Evolutionary conservation across 2,888 invertebrate genomes (phyloP).

Genomic region (Philaethria dido): DNA sequence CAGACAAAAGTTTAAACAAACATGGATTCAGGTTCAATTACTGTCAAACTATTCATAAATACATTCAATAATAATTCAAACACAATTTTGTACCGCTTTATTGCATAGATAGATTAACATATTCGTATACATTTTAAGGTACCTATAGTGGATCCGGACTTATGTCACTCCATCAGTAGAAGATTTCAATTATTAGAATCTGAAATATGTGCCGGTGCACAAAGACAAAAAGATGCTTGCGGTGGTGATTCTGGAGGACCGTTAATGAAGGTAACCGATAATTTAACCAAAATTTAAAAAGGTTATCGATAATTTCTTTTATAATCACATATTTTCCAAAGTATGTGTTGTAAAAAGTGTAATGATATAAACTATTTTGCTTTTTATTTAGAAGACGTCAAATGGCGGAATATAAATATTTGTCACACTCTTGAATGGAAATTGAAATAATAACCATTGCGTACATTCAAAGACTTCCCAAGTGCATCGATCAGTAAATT

Average conservation of each 20-base stretch:
- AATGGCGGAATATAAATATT: constrained; percentile 47
- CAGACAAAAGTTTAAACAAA: too few relatives aligned
- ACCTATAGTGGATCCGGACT: constrained; percentile 58
- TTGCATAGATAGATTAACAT: too few relatives aligned
- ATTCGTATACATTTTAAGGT: constrained; percentile 55
- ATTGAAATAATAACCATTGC: not conserved
- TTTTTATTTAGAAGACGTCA: too few relatives aligned
- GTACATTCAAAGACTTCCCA: not conserved
- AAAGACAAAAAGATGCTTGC: constrained; percentile 83
- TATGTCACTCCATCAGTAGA: constrained; percentile 62
- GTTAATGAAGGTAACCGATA: constrained; percentile 64
- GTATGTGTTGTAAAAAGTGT: too few relatives aligned
- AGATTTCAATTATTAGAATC: constrained; percentile 57
- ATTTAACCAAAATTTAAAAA: too few relatives aligned
- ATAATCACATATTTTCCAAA: too few relatives aligned
- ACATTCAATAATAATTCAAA: too few relatives aligned
- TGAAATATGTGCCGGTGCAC: constrained; percentile 84
- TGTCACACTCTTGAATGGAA: not conserved
- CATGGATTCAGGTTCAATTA: too few relatives aligned
- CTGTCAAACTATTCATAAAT: too few relatives aligned
- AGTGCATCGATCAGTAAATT: not conserved
- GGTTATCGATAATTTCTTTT: too few relatives aligned
- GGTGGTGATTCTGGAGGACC: constrained; percentile 87
- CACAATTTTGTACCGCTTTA: too few relatives aligned
- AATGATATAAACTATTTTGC: too few relatives aligned